phyloP scores from a whole-genome alignment of 2,797 vertebrate species.

The Sebastolobus altivelis region DNA sequence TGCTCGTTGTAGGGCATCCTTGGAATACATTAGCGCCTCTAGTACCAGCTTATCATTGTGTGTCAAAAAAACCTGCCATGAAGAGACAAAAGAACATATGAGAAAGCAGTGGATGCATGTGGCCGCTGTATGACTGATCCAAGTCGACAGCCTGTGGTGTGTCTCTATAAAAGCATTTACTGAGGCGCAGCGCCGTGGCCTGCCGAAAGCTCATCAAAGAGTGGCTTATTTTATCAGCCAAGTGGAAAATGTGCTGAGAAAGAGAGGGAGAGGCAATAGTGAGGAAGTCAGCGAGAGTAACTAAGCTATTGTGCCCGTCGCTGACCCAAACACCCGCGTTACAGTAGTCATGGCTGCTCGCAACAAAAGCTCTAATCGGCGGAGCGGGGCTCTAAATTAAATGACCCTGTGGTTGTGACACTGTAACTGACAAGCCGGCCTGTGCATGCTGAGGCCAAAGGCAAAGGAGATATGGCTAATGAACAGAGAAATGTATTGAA shows the following conservation, averaged over 20 bases:
- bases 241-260: slow-evolving; percentile 86
- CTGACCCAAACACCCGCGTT: slow-evolving; percentile 79
- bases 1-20: slow-evolving; percentile 28
- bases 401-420: slow-evolving; percentile 70
- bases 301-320: slow-evolving; percentile 75
- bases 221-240: slow-evolving; percentile 82
- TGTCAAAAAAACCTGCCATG: slow-evolving; percentile 30
- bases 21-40: slow-evolving; percentile 23
- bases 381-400: slow-evolving; percentile 71
- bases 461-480: slow-evolving; percentile 69
- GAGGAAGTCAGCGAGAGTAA: slow-evolving; percentile 79
- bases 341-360: slow-evolving; percentile 68
- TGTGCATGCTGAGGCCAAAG: slow-evolving; percentile 48
- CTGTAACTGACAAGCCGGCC: slow-evolving; percentile 68
- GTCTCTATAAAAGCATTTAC: slow-evolving; percentile 79
- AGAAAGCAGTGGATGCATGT: slow-evolving; percentile 38
- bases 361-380: slow-evolving; percentile 79
- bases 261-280: slow-evolving; percentile 71
- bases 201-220: slow-evolving; percentile 82
- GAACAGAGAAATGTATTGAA: slow-evolving; percentile 62
- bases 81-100: slow-evolving; percentile 49
- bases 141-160: slow-evolving; percentile 76
- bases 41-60: slow-evolving; percentile 22
- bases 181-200: slow-evolving; percentile 64
- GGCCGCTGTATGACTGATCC: slow-evolving; percentile 73